Conservation (phyloP, 2,888 invertebrate genomes). For the Oscheius sp. region DNA sequence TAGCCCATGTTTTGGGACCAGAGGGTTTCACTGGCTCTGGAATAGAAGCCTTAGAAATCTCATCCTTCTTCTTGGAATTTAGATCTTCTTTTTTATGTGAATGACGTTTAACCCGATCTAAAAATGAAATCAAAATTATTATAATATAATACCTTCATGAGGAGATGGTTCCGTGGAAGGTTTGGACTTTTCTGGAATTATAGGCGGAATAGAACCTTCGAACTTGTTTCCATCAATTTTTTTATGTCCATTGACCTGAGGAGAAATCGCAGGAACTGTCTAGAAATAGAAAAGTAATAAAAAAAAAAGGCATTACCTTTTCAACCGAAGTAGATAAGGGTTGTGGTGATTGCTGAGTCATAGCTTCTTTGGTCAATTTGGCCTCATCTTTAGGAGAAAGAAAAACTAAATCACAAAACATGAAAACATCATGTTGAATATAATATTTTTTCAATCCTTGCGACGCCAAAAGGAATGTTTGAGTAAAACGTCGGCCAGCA, state of each 20-base stretch:
- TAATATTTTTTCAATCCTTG: slow-evolving; percentile 54
- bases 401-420: slow-evolving; percentile 40
- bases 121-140: background rate
- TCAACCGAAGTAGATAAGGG: background rate
- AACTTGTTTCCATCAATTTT: background rate
- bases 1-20: slow-evolving; percentile 46
- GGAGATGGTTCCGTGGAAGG: background rate
- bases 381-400: background rate
- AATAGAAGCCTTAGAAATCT: slow-evolving; percentile 14
- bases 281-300: background rate
- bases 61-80: slow-evolving; percentile 8
- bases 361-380: background rate
- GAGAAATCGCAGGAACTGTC: background rate
- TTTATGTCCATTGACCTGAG: slow-evolving; percentile 16
- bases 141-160: background rate
- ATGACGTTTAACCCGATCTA: slow-evolving; percentile 14
- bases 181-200: slow-evolving; percentile 1
- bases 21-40: slow-evolving; percentile 19
- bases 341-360: slow-evolving; percentile 2
- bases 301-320: slow-evolving; percentile 5
- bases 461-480: slow-evolving; percentile 52
- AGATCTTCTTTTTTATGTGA: slow-evolving; percentile 11
- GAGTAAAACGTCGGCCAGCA: slow-evolving; percentile 45
- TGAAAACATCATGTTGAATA: slow-evolving; percentile 49
- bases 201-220: background rate